phyloP scores from a whole-genome alignment of 2,797 vertebrate genomes.

The Chaenodraco wilsoni region DNA sequence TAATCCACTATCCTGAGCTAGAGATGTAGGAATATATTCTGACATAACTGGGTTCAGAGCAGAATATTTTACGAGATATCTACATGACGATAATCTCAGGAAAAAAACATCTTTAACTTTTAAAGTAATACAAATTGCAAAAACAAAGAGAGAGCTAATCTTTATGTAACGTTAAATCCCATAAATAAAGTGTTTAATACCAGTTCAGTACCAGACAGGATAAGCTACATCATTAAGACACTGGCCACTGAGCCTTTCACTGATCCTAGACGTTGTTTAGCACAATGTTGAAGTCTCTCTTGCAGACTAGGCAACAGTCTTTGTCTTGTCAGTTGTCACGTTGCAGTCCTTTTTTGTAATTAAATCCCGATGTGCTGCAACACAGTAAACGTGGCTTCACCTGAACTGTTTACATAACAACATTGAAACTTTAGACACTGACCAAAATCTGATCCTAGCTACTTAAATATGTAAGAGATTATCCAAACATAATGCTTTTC shows the following conservation, averaged over 20 bases:
- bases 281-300: not conserved
- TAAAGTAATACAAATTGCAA: not conserved
- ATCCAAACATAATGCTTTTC: not conserved
- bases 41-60: not conserved
- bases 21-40: not conserved
- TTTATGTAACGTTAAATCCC: not conserved
- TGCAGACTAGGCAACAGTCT: not conserved
- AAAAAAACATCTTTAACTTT: not conserved
- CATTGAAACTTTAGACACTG: constrained; percentile 15
- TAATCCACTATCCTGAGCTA: not conserved
- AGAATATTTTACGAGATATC: not conserved
- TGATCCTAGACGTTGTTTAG: not conserved
- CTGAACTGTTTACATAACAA: constrained; percentile 21
- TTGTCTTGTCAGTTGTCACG: not conserved
- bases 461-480: not conserved
- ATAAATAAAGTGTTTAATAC: not conserved
- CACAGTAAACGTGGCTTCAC: not conserved
- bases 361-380: not conserved
- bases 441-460: constrained; percentile 5
- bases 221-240: not conserved
- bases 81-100: not conserved
- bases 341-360: constrained; percentile 12
- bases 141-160: not conserved
- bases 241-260: not conserved
- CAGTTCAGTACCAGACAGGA: not conserved